Evolutionary conservation across 1,140 invertebrate genomes (phyloP).

Genomic region (Saccostrea glomerata): DNA sequence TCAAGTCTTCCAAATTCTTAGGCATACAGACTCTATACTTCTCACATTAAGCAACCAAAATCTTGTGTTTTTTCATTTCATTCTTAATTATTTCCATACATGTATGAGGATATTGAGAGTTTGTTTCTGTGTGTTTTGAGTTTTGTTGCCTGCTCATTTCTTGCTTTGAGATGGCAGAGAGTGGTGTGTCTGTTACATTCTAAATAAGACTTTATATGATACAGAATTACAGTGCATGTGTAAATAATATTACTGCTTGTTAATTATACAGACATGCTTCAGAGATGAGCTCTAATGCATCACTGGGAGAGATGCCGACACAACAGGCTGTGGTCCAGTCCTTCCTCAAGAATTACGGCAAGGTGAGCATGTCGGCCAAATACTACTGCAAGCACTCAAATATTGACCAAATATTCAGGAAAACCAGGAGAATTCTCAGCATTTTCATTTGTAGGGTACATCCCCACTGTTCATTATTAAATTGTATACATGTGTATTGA

Average conservation of each 20-base stretch:
- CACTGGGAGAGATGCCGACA: constrained; percentile 72
- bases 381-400: neutral
- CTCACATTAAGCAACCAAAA: neutral
- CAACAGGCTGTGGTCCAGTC: constrained; percentile 78
- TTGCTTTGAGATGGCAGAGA: neutral
- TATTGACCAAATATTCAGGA: neutral
- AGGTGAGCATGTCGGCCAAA: constrained; percentile 60
- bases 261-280: constrained; percentile 69
- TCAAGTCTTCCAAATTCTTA: neutral
- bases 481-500: no score
- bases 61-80: neutral
- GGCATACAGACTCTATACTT: neutral
- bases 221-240: neutral
- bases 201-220: neutral
- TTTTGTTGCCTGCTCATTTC: neutral
- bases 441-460: no score
- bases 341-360: constrained; percentile 79
- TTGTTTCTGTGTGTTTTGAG: neutral
- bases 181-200: neutral
- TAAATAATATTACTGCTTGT: neutral
- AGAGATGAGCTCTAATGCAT: constrained; percentile 65
- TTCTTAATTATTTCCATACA: neutral
- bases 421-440: no score
- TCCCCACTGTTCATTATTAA: no score
- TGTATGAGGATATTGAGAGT: neutral